These are phyloP conservation scores for Odontocerum albicorne DNA, from an alignment of 2,888 invertebrate genomes.

Conservation along the genomic window DNA sequence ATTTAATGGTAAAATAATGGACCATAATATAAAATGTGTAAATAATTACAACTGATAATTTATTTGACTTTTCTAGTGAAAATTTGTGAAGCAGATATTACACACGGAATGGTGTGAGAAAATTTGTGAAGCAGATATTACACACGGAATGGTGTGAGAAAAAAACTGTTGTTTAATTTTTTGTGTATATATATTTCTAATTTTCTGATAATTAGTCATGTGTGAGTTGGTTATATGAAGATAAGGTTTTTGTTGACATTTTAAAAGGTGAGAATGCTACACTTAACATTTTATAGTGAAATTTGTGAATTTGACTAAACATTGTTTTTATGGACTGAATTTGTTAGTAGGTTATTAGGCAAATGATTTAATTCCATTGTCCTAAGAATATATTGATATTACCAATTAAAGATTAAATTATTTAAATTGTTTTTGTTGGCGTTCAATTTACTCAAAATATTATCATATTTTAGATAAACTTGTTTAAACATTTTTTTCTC, in stretches of 20 bases:
- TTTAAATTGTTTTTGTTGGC: no score
- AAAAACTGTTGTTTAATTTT: slow-evolving; percentile 15
- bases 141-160: slow-evolving; percentile 14
- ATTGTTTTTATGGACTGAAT: slow-evolving; percentile 18
- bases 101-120: slow-evolving; percentile 14
- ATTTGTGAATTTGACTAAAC: slow-evolving; percentile 18
- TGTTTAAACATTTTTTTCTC: no score
- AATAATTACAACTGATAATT: slow-evolving; percentile 20
- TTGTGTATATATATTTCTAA: slow-evolving; percentile 15
- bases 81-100: slow-evolving; percentile 7
- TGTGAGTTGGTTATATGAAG: no score
- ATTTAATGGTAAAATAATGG: slow-evolving; percentile 15
- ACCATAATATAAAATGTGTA: slow-evolving; percentile 24
- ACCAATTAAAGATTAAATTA: no score
- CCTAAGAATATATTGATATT: no score
- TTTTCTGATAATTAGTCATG: background rate
- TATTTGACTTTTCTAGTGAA: slow-evolving; percentile 19
- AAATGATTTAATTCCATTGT: slow-evolving; percentile 17
- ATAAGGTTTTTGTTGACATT: no score
- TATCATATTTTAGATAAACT: no score
- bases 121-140: slow-evolving; percentile 7
- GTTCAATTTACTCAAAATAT: no score
- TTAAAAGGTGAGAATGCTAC: no score
- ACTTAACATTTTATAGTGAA: slow-evolving; percentile 25
- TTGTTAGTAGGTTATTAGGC: slow-evolving; percentile 13